Conservation (phyloP, 2,797 vertebrate species). For the Gambusia yucatana region DNA sequence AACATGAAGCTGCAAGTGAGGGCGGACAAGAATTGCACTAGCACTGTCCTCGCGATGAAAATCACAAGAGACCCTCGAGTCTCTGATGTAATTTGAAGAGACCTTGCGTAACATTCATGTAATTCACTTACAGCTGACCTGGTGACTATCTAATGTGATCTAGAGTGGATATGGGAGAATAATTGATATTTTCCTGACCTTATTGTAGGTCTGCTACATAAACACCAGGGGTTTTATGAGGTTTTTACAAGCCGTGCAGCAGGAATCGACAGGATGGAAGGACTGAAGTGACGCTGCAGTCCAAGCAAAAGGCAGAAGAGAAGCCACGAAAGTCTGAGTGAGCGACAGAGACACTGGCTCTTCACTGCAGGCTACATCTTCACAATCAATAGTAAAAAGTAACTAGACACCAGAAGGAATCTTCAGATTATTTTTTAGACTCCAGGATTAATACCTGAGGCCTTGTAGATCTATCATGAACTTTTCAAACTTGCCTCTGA, state of each 20-base stretch:
- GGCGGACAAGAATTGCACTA: not conserved
- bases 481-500: not conserved
- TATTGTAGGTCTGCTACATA: not conserved
- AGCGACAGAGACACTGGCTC: not conserved
- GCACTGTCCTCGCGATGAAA: constrained; percentile 15
- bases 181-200: constrained; percentile 16
- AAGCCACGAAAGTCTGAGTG: not conserved
- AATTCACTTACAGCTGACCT: constrained; percentile 49
- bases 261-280: not conserved
- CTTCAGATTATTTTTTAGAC: not conserved
- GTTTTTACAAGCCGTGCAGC: not conserved
- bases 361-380: not conserved
- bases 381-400: not conserved
- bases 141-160: constrained; percentile 28
- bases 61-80: constrained; percentile 33
- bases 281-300: not conserved
- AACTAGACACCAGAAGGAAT: not conserved
- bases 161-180: not conserved
- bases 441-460: not conserved
- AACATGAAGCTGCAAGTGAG: not conserved
- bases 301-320: not conserved
- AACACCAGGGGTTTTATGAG: not conserved
- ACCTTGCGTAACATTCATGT: constrained; percentile 24
- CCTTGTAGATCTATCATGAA: not conserved
- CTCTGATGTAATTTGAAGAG: constrained; percentile 48